A percentile compares a stretch with the other conserved stretches of the same genome.
These are phyloP conservation scores for Fregetta grallaria DNA, from an alignment of 2,113 vertebrate genomes.

Conservation along the genomic window DNA sequence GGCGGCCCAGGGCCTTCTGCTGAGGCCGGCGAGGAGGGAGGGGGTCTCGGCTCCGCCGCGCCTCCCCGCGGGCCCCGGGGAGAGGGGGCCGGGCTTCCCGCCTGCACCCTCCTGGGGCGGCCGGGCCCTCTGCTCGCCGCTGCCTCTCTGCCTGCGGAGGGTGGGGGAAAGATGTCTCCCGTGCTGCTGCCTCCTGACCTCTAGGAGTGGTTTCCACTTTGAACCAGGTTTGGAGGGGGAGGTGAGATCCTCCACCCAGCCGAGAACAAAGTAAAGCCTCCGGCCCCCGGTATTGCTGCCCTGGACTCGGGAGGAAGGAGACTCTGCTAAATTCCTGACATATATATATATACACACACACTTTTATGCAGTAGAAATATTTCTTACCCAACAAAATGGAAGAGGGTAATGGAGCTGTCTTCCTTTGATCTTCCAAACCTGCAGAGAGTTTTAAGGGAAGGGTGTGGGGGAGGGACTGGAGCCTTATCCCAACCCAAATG, in stretches of 20 bases:
- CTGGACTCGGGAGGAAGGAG: neutral
- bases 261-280: neutral
- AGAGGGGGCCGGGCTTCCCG: neutral
- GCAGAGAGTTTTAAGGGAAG: neutral
- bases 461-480: neutral
- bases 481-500: neutral
- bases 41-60: neutral
- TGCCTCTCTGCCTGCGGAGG: neutral
- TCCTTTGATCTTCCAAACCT: conserved; percentile 5
- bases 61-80: neutral
- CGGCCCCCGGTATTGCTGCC: neutral
- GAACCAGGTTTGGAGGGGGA: neutral
- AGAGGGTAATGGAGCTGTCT: neutral
- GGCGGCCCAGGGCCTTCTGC: neutral
- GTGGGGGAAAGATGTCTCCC: neutral
- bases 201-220: neutral
- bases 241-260: neutral
- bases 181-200: neutral
- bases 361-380: neutral
- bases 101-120: neutral
- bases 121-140: neutral
- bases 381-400: neutral
- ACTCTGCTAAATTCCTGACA: neutral
- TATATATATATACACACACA: too few species aligned
- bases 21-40: neutral